Conservation (phyloP, 2,113 vertebrate species). For the Pollachius pollachius region DNA sequence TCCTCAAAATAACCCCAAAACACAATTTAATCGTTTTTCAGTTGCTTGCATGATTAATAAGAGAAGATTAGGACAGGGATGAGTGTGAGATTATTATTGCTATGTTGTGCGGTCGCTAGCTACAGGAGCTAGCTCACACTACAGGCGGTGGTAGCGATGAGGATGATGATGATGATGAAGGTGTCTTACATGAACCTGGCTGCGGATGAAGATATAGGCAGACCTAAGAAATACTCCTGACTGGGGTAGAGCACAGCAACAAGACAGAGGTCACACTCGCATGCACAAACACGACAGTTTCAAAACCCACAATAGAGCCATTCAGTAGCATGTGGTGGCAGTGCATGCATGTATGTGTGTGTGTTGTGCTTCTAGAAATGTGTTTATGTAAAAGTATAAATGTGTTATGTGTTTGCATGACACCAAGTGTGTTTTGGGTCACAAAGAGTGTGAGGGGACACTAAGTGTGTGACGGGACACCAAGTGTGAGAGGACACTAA, state of each 20-base stretch:
- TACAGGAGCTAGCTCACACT: no score
- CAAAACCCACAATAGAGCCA: not conserved
- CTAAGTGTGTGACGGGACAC: no score
- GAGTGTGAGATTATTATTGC: conserved; percentile 8
- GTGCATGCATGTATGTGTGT: not conserved
- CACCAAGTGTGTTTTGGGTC: no score
- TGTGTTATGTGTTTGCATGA: no score
- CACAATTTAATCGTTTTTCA: no score
- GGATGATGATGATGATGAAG: conserved; percentile 6
- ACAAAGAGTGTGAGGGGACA: no score
- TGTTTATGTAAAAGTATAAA: no score
- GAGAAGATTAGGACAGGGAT: not conserved
- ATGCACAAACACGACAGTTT: conserved; percentile 4
- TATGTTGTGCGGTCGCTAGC: conserved; percentile 6
- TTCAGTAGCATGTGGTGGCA: not conserved
- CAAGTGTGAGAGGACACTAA: not conserved
- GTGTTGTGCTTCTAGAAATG: not conserved
- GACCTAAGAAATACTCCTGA: conserved; percentile 49
- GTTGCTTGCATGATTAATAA: no score
- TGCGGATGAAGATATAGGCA: conserved; percentile 59
- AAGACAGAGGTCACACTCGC: conserved; percentile 38
- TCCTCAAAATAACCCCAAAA: no score
- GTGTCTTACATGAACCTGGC: conserved; percentile 67
- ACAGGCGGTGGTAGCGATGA: no score
- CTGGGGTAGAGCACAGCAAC: conserved; percentile 64